Conservation (phyloP, 2,113 vertebrate genomes). For the Pseudorectes ferrugineus region DNA sequence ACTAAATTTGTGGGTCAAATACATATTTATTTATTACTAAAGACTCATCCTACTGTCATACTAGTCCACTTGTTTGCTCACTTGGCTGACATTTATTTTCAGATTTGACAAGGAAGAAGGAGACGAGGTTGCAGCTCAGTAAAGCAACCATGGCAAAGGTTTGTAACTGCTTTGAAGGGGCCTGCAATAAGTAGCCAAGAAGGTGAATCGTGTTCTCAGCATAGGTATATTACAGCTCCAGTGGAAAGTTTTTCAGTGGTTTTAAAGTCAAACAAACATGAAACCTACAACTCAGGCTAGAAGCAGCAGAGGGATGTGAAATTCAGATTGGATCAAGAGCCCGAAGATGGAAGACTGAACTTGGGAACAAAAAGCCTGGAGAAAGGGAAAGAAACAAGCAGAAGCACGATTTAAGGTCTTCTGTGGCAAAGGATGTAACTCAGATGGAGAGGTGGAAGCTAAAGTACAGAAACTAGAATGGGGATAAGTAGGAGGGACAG, state of each 20-base stretch:
- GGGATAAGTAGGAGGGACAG: not conserved
- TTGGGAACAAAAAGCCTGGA: not conserved
- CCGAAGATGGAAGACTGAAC: not conserved
- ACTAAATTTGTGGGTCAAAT: not conserved
- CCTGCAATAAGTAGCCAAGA: not conserved
- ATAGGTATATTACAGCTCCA: not conserved
- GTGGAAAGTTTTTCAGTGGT: not conserved
- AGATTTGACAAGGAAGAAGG: not conserved
- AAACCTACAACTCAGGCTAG: not conserved
- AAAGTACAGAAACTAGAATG: not conserved
- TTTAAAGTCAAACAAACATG: not conserved
- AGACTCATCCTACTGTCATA: not conserved
- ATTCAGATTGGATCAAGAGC: not conserved
- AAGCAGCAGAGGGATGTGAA: not conserved
- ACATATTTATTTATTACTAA: not conserved
- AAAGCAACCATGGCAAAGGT: not conserved
- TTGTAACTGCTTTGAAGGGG: not conserved
- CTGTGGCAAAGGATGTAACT: not conserved
- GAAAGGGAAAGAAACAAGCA: not conserved
- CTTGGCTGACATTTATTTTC: not conserved
- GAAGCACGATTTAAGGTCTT: not conserved
- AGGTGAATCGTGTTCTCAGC: not conserved
- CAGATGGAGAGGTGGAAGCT: not conserved
- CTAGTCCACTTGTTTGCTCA: not conserved
- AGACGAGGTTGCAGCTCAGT: not conserved